A percentile compares a stretch with the other conserved stretches of the same genome.
Conservation (phyloP, 92 coral and sea anemone genomes). For the Palythoa caribaeorum region DNA sequence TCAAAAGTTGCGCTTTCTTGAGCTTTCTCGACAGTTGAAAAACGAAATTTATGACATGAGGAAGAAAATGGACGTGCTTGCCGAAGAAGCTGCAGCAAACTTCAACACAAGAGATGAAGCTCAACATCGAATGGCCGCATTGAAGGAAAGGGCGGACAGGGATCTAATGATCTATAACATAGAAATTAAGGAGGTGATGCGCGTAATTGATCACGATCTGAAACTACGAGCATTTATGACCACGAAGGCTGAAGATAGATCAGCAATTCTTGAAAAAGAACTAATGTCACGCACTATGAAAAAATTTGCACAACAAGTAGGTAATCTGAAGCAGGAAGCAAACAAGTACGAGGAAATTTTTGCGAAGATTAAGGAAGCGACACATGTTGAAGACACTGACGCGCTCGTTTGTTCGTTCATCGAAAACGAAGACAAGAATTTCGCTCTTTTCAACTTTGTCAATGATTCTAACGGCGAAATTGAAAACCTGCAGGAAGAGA, state of each 20-base stretch:
- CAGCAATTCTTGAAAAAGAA: constrained; percentile 79
- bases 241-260: constrained; percentile 91
- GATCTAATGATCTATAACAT: constrained; percentile 83
- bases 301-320: constrained; percentile 72
- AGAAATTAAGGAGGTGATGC: constrained; percentile 92
- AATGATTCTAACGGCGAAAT: constrained; percentile 88
- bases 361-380: constrained; percentile 87
- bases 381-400: constrained; percentile 87
- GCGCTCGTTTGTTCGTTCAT: constrained; percentile 87
- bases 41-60: constrained; percentile 72
- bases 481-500: constrained; percentile 87
- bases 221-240: constrained; percentile 93
- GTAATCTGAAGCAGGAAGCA: constrained; percentile 74
- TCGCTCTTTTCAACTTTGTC: constrained; percentile 95
- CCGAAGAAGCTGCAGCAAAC: constrained; percentile 81
- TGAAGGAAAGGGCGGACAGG: constrained; percentile 91
- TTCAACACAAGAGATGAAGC: constrained; percentile 94
- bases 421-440: constrained; percentile 93
- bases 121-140: constrained; percentile 91
- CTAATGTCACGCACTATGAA: constrained; percentile 65
- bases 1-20: constrained; percentile 86
- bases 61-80: constrained; percentile 73
- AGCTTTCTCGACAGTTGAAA: constrained; percentile 71
- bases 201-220: constrained; percentile 92
- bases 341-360: constrained; percentile 87